A percentile compares a stretch with the other conserved stretches of the same genome.
phyloP scores from a whole-genome alignment of 2,113 vertebrate species.

The Pipra filicauda region DNA sequence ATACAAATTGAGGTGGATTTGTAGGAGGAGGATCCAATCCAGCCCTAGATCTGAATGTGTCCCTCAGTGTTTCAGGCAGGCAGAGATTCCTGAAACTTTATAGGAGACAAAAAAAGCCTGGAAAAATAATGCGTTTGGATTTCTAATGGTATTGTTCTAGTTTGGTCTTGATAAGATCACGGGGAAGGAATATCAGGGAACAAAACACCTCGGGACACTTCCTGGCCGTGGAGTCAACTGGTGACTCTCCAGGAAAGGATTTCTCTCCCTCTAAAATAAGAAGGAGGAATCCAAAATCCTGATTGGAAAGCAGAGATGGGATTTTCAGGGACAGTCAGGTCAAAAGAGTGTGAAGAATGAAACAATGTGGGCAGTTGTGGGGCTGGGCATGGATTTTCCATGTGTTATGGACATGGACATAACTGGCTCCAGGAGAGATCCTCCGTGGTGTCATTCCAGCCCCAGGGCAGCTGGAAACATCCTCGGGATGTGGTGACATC shows the following conservation, averaged over 20 bases:
- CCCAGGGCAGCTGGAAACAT: background rate
- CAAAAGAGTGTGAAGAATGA: background rate
- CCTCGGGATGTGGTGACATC: background rate
- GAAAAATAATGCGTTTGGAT: background rate
- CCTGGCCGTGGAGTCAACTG: background rate
- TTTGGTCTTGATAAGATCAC: background rate
- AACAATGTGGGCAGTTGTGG: background rate
- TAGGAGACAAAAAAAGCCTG: background rate
- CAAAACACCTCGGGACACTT: background rate
- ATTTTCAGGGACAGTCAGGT: background rate
- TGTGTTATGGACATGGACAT: fast-evolving
- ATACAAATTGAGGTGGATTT: background rate
- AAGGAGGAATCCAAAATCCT: background rate
- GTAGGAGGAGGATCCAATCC: background rate
- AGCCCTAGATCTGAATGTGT: background rate
- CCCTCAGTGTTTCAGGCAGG: background rate
- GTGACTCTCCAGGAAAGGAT: no score
- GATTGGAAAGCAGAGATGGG: background rate
- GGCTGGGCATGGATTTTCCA: background rate
- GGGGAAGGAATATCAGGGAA: background rate
- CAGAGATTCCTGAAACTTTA: background rate
- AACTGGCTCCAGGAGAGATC: background rate
- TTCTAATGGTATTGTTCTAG: background rate
- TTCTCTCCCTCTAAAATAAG: background rate
- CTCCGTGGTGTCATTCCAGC: background rate